Percentiles rank a stretch among this genome's conserved stretches.
phyloP scores from a whole-genome alignment of 1,140 invertebrate genomes.

The Drosophila navojoa region DNA sequence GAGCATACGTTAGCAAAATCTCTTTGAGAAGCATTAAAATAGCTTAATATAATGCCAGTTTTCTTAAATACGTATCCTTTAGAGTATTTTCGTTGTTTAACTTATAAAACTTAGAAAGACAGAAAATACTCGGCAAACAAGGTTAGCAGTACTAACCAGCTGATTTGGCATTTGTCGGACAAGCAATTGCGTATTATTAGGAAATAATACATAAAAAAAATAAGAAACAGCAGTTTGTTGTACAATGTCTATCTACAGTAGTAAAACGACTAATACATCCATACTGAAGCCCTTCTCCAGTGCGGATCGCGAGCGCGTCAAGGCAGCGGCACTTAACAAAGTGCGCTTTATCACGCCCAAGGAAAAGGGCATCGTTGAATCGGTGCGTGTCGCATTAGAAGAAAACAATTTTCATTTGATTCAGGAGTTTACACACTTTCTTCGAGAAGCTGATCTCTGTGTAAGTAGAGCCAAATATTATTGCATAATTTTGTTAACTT shows the following conservation, averaged over 20 bases:
- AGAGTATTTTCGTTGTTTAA: conserved; percentile 28
- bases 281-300: conserved; percentile 68
- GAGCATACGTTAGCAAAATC: conserved; percentile 19
- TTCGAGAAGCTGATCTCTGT: conserved; percentile 56
- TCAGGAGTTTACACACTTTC: conserved; percentile 67
- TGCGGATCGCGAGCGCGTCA: conserved; percentile 64
- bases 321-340: conserved; percentile 65
- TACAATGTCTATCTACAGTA: conserved; percentile 72
- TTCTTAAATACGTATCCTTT: conserved; percentile 7
- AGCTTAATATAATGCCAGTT: conserved; percentile 44
- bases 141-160: not conserved
- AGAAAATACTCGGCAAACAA: not conserved
- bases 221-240: not conserved
- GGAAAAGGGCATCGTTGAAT: conserved; percentile 63
- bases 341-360: conserved; percentile 68
- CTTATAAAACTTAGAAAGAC: conserved; percentile 35
- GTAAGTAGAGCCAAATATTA: conserved; percentile 43
- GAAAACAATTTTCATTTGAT: conserved; percentile 62
- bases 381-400: conserved; percentile 56
- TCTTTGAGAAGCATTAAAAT: conserved; percentile 15
- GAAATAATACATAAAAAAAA: conserved; percentile 31
- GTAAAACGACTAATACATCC: conserved; percentile 63
- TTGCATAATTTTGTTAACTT: not conserved
- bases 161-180: not conserved
- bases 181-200: conserved; percentile 40